These are phyloP conservation scores for Cryptoblepharus egeriae DNA, from an alignment of 2,797 vertebrate genomes.

Conservation along the genomic window DNA sequence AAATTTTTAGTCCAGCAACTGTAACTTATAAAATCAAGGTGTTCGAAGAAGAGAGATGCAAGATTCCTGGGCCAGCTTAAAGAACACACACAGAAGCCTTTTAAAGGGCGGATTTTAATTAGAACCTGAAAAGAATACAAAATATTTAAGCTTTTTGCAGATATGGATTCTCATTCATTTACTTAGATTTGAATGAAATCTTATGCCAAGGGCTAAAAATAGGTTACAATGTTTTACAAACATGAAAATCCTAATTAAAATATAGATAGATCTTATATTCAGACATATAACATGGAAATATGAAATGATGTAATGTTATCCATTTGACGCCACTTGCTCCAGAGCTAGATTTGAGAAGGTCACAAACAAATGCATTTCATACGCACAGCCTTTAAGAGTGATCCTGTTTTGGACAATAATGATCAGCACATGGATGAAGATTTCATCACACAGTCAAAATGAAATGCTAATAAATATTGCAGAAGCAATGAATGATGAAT, in stretches of 20 bases:
- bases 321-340: not conserved
- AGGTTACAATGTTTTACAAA: not conserved
- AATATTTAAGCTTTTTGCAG: not conserved
- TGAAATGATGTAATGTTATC: not conserved
- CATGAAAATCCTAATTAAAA: not conserved
- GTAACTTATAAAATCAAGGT: not conserved
- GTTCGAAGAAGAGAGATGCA: not conserved
- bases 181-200: not conserved
- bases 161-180: not conserved
- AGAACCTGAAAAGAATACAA: not conserved
- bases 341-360: not conserved
- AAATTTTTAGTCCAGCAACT: not conserved
- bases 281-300: not conserved
- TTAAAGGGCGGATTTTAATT: not conserved
- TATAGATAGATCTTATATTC: not conserved
- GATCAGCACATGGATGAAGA: not conserved
- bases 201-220: not conserved
- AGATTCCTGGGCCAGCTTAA: not conserved
- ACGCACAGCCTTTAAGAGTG: not conserved
- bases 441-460: conserved; percentile 11
- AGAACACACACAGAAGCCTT: not conserved
- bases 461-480: conserved; percentile 6
- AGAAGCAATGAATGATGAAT: not conserved
- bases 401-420: not conserved
- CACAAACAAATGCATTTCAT: not conserved